Evolutionary conservation across 2,888 invertebrate species (phyloP), one percentile per base, ranked within the genome.

Genomic region (Athetis lepigone): DNA sequence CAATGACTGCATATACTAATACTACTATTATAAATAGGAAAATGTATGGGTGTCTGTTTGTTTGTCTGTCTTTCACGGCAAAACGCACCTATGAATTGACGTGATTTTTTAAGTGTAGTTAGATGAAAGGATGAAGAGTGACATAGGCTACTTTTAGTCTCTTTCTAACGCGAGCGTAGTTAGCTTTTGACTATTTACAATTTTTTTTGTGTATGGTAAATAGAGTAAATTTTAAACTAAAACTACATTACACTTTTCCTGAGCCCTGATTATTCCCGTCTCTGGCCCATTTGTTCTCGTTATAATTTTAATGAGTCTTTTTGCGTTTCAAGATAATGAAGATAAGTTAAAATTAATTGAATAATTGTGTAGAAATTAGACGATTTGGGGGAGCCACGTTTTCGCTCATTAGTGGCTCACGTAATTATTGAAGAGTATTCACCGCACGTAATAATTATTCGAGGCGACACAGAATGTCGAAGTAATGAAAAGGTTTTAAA

Each of bases 401-500:
- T 64, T 54, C 49, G 27, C 62, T 85, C 74, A 78, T 84, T 84
- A 84, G 57, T 75, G 69, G 74, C 64, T 68, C 56, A 64, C 55
- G 69, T 79, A 79, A 83, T 83, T 71, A 81, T 79, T 76, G 66
- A 66, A 51, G 54, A 67, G 64, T 65, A 85, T 82, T 85, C 83
- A 47, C 39, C 60, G 73, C 83, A 83, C 83, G 82, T 77, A 74
- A 82, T 80, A 72, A 83, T 84, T 81, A 84, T 75, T 77, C 74
- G 57, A 61, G 69, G 47, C 79, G 50, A 37, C 64, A 62, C 59
- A 79, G 70, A 85, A 81, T 83, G 68, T 70, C 64, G 57, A 65
- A 64, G 61, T 81, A 81, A 81, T 84, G 79, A 81, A 84, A 80
- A 83, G 80, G 79, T 80, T 85, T 75, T 77, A 78, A 75, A 70